Evolutionary conservation across 2,888 invertebrate genomes (phyloP), one percentile per base, ranked within the genome.

Genomic region (Drosophila mimica): DNA sequence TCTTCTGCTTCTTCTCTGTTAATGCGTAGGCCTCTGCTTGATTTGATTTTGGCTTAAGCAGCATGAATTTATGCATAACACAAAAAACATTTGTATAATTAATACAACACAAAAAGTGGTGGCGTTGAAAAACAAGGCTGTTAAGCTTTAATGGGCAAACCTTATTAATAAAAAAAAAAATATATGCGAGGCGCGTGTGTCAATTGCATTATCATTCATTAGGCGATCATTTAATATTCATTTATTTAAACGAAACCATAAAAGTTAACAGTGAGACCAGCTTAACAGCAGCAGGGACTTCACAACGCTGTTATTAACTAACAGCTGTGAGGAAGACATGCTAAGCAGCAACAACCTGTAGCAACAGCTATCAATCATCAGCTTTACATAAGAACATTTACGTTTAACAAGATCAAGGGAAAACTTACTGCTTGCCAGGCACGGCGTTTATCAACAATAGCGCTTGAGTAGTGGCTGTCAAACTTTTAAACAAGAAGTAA

Each of bases 21-120:
- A 64, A 59, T 79, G 86, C 70, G 72, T 80, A 82, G 83, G 77
- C 77, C 63, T 68, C 63, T 63, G 59, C 61, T 74, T 68, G 66
- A 66, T 74, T 73, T 69, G 36, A 28, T 73, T 74, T 74, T 46
- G 25, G 46, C 46, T 25, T 46, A 46, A 56, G 68, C 30, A 72
- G 62, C 71, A 76, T 78, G 69, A 73, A 76, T 70, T 81, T 81
- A 83, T 88, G 81, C 81, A 81, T 76, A 65, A 33, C 36, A 30
- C 30, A 17, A 20, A 40, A n/a, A 33, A 28, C 11, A 20, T 31
- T 73, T 57, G 48, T 52, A 20, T 59, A 38, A 48, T 57, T 43
- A 15, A 36, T 60, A 38, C 25, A 15, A 36, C 59, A 34, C 25
- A 64, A 74, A 70, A 74, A 60, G 65, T 49, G 43, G 60, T 46